phyloP scores from a whole-genome alignment of 2,113 vertebrate genomes.

The Prionailurus viverrinus region DNA sequence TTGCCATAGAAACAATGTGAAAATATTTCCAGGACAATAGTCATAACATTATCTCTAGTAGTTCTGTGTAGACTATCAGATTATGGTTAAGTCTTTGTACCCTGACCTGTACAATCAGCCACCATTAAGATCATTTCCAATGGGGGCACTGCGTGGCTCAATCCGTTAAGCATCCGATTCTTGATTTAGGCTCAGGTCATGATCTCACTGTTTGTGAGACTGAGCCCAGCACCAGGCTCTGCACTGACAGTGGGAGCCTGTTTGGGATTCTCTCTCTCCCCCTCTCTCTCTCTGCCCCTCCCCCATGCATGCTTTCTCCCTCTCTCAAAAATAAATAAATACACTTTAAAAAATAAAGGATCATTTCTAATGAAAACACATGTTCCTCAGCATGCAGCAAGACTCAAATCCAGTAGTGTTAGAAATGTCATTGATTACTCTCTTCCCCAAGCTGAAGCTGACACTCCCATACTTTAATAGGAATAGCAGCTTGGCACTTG shows the following conservation, averaged over 20 bases:
- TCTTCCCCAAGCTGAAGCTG: not conserved
- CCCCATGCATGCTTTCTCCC: too few relatives aligned
- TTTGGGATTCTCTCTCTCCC: too few relatives aligned
- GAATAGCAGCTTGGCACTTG: not conserved
- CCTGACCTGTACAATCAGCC: not conserved
- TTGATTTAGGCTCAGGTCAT: too few relatives aligned
- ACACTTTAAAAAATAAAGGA: not conserved
- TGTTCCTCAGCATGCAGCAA: not conserved
- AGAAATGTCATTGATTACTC: not conserved
- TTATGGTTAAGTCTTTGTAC: not conserved
- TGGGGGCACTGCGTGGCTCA: too few relatives aligned
- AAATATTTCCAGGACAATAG: conserved; percentile 21
- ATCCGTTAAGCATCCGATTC: too few relatives aligned
- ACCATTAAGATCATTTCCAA: not conserved
- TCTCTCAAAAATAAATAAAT: too few relatives aligned
- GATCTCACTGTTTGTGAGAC: too few relatives aligned
- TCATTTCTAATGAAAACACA: not conserved
- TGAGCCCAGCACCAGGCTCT: too few relatives aligned
- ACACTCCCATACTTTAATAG: not conserved
- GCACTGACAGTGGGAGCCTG: too few relatives aligned
- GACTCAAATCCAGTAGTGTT: not conserved
- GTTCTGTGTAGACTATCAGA: not conserved
- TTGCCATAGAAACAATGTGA: conserved; percentile 70
- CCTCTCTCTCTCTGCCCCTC: too few relatives aligned
- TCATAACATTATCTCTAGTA: not conserved